phyloP scores from a whole-genome alignment of 2,888 invertebrate species.

The Tupiocoris notatus region DNA sequence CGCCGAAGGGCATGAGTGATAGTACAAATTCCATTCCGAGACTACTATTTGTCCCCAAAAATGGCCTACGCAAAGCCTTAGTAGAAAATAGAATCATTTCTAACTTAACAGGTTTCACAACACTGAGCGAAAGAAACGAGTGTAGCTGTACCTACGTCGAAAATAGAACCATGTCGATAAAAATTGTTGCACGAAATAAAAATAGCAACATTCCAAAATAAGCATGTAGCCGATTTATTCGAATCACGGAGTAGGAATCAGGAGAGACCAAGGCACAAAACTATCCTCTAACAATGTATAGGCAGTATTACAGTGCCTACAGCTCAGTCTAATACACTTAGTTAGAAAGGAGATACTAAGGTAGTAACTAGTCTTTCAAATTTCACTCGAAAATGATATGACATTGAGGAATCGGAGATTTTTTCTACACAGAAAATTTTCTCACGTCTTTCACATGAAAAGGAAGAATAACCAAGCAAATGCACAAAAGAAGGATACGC shows the following conservation, averaged over 20 bases:
- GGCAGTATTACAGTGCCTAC: no score
- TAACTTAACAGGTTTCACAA: background rate
- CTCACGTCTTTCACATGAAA: background rate
- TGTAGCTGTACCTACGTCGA: no score
- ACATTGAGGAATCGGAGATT: background rate
- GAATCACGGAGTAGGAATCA: conserved; percentile 8
- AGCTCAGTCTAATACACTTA: background rate
- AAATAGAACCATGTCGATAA: no score
- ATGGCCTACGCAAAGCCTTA: background rate
- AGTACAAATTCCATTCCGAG: background rate
- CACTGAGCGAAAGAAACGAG: background rate
- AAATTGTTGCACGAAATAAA: no score
- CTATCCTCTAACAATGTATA: background rate
- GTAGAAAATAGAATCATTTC: background rate
- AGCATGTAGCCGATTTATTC: no score
- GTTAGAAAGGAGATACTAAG: no score
- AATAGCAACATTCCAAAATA: no score
- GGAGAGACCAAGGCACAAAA: conserved; percentile 4
- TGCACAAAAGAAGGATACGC: background rate
- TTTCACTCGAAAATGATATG: background rate
- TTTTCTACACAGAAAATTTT: no score
- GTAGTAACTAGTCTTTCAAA: background rate
- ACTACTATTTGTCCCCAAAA: no score
- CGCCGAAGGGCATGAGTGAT: background rate
- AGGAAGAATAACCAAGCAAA: background rate